phyloP scores from a whole-genome alignment of 2,797 vertebrate species.

The Phoxinus dragarum region DNA sequence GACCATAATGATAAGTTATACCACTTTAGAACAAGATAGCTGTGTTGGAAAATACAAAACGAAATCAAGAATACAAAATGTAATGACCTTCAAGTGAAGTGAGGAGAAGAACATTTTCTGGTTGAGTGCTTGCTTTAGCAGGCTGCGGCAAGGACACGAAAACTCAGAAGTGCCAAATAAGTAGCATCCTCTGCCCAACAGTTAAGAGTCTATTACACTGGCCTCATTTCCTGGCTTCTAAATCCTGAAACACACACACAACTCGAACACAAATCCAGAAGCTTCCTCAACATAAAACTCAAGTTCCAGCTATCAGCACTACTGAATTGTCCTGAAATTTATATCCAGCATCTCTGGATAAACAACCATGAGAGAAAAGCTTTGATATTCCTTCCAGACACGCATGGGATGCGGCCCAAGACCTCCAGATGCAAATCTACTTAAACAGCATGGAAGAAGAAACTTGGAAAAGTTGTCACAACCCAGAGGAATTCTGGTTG shows the following conservation, averaged over 20 bases:
- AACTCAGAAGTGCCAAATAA: constrained; percentile 6
- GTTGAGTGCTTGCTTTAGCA: neutral
- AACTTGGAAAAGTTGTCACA: constrained; percentile 13
- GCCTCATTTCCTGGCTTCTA: constrained; percentile 24
- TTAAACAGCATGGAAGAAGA: constrained; percentile 38
- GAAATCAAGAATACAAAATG: neutral
- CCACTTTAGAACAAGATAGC: neutral
- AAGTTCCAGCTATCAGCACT: constrained; percentile 27
- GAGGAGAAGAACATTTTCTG: neutral
- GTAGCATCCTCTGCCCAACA: constrained; percentile 21
- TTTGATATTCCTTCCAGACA: constrained; percentile 50
- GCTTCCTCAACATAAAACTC: constrained; percentile 29
- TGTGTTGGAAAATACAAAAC: neutral
- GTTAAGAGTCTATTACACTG: constrained; percentile 41
- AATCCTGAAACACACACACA: constrained; percentile 11
- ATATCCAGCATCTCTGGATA: constrained; percentile 42
- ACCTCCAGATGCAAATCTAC: constrained; percentile 56
- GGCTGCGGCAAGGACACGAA: neutral
- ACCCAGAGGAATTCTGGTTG: constrained; percentile 29
- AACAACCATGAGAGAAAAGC: constrained; percentile 27
- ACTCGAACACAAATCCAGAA: constrained; percentile 22
- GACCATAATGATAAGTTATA: constrained; percentile 4
- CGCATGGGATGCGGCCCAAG: constrained; percentile 27
- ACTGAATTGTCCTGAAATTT: constrained; percentile 19
- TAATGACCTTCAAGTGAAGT: neutral